phyloP scores from a whole-genome alignment of 2,888 invertebrate species.

The Pollenia angustigena region DNA sequence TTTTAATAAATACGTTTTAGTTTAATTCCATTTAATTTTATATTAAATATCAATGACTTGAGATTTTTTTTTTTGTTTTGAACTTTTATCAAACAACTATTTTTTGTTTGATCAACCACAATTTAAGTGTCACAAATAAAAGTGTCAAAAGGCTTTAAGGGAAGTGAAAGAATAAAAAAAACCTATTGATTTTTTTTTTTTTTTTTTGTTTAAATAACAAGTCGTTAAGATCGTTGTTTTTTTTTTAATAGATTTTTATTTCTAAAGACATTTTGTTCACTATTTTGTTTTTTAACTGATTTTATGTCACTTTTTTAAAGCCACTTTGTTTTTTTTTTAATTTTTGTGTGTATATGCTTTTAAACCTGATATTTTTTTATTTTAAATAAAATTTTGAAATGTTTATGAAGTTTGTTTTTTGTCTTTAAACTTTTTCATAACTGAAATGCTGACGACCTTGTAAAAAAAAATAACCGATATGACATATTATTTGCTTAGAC shows the following conservation, averaged over 20 bases:
- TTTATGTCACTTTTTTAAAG: constrained; percentile 8
- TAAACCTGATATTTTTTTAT: constrained; percentile 33
- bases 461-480: constrained; percentile 50
- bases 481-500: constrained; percentile 47
- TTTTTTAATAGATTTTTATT: constrained; percentile 1
- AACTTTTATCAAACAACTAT: constrained; percentile 27
- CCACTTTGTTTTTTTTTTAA: background rate
- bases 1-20: constrained; percentile 27
- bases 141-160: constrained; percentile 8
- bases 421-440: constrained; percentile 16
- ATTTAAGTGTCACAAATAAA: constrained; percentile 33
- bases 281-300: constrained; percentile 11
- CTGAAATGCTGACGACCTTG: constrained; percentile 70
- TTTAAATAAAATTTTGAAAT: constrained; percentile 28
- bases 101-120: background rate
- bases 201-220: background rate
- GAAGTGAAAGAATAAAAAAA: background rate
- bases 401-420: background rate
- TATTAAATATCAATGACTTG: constrained; percentile 64
- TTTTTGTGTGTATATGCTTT: constrained; percentile 26
- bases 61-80: constrained; percentile 3
- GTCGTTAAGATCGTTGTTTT: too few species aligned
- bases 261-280: background rate
- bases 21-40: constrained; percentile 45
- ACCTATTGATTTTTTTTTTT: background rate